Percentiles rank a stretch among this genome's conserved stretches.
phyloP scores from a whole-genome alignment of 2,113 vertebrate genomes.

The Columbina picui region DNA sequence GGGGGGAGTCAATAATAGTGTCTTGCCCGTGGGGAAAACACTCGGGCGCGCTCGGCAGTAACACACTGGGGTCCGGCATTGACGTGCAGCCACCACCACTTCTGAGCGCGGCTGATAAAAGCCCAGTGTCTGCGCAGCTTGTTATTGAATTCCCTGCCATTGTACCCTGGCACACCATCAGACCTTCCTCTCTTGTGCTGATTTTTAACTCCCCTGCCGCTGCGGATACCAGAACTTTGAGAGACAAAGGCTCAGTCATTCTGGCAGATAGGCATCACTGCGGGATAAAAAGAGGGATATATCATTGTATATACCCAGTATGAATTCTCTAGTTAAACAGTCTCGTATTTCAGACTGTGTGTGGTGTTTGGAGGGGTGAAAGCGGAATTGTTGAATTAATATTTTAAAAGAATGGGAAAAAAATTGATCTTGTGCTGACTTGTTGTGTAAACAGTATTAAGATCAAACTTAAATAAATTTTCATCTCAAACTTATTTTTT shows the following conservation, averaged over 20 bases:
- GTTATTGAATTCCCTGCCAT: constrained; percentile 72
- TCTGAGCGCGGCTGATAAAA: constrained; percentile 74
- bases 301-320: neutral
- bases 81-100: constrained; percentile 71
- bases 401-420: neutral
- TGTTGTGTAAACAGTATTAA: neutral
- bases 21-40: constrained; percentile 81
- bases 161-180: constrained; percentile 62
- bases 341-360: neutral
- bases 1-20: constrained; percentile 83
- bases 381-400: neutral
- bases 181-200: constrained; percentile 46
- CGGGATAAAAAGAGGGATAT: neutral
- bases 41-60: constrained; percentile 65
- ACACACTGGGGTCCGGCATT: constrained; percentile 66
- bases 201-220: constrained; percentile 53
- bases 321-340: neutral
- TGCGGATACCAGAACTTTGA: constrained; percentile 18
- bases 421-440: neutral
- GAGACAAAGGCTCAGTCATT: constrained; percentile 58
- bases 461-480: neutral
- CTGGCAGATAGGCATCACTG: constrained; percentile 39
- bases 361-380: neutral
- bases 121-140: constrained; percentile 67
- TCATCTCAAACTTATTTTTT: neutral